Evolutionary conservation across 2,888 invertebrate genomes (phyloP), one percentile per base, ranked within the genome.

Genomic region (Ormyrus nitidulus): DNA sequence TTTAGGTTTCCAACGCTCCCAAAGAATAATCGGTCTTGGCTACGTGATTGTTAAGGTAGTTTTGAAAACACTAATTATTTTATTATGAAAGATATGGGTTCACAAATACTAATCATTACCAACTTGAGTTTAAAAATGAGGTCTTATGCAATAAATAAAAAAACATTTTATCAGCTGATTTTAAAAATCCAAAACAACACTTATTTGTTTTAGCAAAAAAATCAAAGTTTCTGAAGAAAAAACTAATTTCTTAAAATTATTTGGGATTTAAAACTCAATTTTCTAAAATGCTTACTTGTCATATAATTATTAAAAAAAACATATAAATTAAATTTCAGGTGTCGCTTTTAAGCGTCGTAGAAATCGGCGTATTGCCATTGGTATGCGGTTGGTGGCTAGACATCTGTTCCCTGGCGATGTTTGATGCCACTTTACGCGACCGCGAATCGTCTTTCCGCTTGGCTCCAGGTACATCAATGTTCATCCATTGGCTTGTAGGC

Each of bases 371-470:
- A 0, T 94, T 99, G 85, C 99, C 99, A 0, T 92, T 99, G 6
- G 95, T 99, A 19, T 99, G 99, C 88, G 99, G 99, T 8, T 99
- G 99, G 98, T 99, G 99, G 99, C 92, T 99, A 80, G 99, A 99
- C 89, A 96, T 99, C 78, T 99, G 99, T 89, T 99, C 99, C 0
- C 91, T 99, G 84, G 94, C 96, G 0, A 94, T 98, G 93, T 97
- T 97, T 85, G 97, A 97, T 88, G 97, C 97, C 1, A 96, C 96
- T 0, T 92, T 98, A 0, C 95, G 95, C 88, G 97, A 97, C 88
- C 94, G 99, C 58, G 96, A 98, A 89, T 93, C 94, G 0, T 97
- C 96, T 83, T 97, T 99, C 85, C 94, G 95, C 83, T 93, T 96
- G 0, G 98, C 98, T 0, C 99, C 99, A 0, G 98, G 98, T 85